Evolutionary conservation across 2,797 vertebrate genomes (phyloP).

Genomic region (Bucorvus abyssinicus): DNA sequence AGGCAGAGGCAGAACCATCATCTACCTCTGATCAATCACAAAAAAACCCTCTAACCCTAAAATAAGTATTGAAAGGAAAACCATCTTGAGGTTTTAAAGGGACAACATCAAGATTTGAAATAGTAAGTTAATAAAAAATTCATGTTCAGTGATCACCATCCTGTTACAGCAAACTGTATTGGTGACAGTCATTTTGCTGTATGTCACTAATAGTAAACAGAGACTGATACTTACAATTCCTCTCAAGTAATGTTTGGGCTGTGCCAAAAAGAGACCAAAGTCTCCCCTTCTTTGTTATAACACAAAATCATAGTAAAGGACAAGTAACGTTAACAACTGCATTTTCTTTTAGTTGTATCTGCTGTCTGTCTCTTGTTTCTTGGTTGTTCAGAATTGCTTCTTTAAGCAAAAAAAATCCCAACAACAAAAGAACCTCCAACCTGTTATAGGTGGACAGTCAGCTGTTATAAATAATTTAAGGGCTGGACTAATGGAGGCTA

Average conservation of each 20-base stretch:
- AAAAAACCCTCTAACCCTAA: background rate
- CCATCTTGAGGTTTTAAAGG: background rate
- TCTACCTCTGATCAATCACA: background rate
- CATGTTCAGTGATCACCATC: accelerated
- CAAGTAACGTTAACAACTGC: background rate
- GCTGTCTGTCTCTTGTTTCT: background rate
- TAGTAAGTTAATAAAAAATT: background rate
- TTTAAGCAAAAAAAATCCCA: background rate
- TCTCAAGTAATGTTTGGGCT: background rate
- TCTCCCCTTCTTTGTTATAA: background rate
- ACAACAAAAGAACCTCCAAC: background rate
- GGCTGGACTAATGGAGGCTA: background rate
- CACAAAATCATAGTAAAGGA: background rate
- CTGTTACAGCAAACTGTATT: background rate
- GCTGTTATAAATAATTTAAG: slow-evolving; percentile 1
- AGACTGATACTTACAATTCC: background rate
- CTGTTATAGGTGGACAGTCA: background rate
- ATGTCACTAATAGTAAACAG: background rate
- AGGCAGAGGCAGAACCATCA: background rate
- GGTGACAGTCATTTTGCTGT: background rate
- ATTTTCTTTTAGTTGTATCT: background rate
- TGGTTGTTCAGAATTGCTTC: background rate
- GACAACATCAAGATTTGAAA: background rate
- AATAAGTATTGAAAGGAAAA: background rate
- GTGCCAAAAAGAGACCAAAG: background rate